phyloP scores from a whole-genome alignment of 2,888 invertebrate genomes.

The Hylaea fasciaria region DNA sequence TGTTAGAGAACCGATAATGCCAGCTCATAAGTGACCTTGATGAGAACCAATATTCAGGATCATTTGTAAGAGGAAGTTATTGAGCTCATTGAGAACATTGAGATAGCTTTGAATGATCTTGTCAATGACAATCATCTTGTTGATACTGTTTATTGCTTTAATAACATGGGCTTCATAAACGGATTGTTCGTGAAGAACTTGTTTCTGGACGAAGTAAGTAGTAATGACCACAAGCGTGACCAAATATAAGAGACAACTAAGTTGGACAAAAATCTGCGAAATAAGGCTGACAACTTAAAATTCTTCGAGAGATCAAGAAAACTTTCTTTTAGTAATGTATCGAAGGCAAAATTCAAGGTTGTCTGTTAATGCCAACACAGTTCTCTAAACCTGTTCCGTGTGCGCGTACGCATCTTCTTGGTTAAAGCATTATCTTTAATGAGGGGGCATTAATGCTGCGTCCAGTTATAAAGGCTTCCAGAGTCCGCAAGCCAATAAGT shows the following conservation, averaged over 20 bases:
- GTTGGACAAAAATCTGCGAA: not conserved
- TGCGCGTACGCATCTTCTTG: constrained; percentile 42
- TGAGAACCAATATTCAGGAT: constrained; percentile 42
- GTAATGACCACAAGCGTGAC: not conserved
- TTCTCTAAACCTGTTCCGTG: constrained; percentile 48
- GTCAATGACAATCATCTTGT: constrained; percentile 37
- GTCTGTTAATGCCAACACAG: constrained; percentile 46
- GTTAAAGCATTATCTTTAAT: constrained; percentile 44
- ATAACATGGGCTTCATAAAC: constrained; percentile 11
- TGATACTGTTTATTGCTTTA: constrained; percentile 30
- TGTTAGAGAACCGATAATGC: constrained; percentile 24
- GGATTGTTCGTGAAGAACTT: not conserved
- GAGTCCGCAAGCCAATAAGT: constrained; percentile 54
- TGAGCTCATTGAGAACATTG: constrained; percentile 60
- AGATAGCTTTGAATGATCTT: constrained; percentile 52
- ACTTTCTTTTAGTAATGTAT: constrained; percentile 39
- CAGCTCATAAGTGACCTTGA: constrained; percentile 46
- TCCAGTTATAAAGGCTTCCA: constrained; percentile 53
- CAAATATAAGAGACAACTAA: not conserved
- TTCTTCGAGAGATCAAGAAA: constrained; percentile 28
- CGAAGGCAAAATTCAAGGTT: constrained; percentile 42
- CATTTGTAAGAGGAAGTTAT: constrained; percentile 51
- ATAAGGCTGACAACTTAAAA: constrained; percentile 24
- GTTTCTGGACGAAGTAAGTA: not conserved
- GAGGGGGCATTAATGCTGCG: constrained; percentile 49